Evolutionary conservation across 2,888 invertebrate species (phyloP).

Genomic region (Stenotaenia linearis): DNA sequence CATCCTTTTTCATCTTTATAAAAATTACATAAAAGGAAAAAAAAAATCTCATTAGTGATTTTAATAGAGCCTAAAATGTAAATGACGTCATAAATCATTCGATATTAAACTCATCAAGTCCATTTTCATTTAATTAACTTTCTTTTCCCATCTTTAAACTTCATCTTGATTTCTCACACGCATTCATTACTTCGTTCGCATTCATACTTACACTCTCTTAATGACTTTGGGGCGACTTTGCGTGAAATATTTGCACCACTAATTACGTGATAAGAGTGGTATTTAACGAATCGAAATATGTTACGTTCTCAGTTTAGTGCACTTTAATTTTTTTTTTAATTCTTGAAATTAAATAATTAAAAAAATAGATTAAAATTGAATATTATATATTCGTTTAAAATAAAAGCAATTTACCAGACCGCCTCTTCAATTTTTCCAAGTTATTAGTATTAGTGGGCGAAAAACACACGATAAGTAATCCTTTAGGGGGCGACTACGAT

Average conservation of each 20-base stretch:
- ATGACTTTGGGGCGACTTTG: background rate
- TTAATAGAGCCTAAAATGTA: background rate
- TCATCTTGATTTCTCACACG: background rate
- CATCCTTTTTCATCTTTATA: background rate
- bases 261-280: background rate
- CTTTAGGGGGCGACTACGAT: no score
- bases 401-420: no score
- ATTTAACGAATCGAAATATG: background rate
- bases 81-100: background rate
- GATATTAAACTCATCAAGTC: slow-evolving; percentile 9
- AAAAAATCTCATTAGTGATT: slow-evolving; percentile 1
- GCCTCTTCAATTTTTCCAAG: no score
- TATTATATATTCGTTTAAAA: no score
- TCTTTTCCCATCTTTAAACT: slow-evolving; percentile 1
- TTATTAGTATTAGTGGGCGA: no score
- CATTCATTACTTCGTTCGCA: background rate
- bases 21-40: background rate
- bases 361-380: no score
- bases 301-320: background rate
- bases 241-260: background rate
- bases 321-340: background rate
- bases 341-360: background rate
- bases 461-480: no score
- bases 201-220: background rate
- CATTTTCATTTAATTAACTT: slow-evolving; percentile 1